Evolutionary conservation across 2,888 invertebrate genomes (phyloP), one percentile per base, ranked within the genome.

Genomic region (Sesia apiformis): DNA sequence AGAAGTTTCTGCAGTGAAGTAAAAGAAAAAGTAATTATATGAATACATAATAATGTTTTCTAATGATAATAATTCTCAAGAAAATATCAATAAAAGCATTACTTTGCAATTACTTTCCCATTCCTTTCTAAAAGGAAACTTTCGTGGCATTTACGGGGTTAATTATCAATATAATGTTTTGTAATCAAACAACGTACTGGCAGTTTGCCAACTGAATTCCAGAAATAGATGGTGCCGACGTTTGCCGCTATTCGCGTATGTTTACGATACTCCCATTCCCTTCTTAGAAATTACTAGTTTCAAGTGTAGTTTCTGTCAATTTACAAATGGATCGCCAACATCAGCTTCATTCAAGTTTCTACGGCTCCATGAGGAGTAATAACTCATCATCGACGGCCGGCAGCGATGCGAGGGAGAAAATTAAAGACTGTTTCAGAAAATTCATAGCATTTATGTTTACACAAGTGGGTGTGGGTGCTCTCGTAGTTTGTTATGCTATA

Each of bases 381-480:
- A 93, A 93, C 40, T 94, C 94, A 0, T 93, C 94, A 2, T 92
- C 93, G 0, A 92, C 92, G 38, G 91, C 91, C 50, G 92, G 91
- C 57, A 91, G 91, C 69, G 93, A 94, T 66, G 93, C 94, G 0
- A 87, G 93, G 41, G 95, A 95, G 71, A 94, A 93, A 70, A 92
- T 96, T 56, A 96, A 95, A 79, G 94, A 96, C 72, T 97, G 96
- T 75, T 94, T 95, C 69, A 91, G 97, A 50, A 96, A 96, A 79
- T 91, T 96, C 65, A 93, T 96, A 56, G 96, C 96, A 4, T 97
- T 97, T 72, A 97, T 97, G 96, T 97, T 96, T 85, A 97, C 97
- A 4, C 96, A 96, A 91, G 94, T 95, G 70, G 97, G 97, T 63
- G 96, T 97, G 42, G 97, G 96, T 55, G 96, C 95, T 5, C 87